Percentiles rank a stretch among this genome's conserved stretches.
Evolutionary conservation across 1,140 invertebrate species (phyloP).

Genomic region (Diploscapter pachys): DNA sequence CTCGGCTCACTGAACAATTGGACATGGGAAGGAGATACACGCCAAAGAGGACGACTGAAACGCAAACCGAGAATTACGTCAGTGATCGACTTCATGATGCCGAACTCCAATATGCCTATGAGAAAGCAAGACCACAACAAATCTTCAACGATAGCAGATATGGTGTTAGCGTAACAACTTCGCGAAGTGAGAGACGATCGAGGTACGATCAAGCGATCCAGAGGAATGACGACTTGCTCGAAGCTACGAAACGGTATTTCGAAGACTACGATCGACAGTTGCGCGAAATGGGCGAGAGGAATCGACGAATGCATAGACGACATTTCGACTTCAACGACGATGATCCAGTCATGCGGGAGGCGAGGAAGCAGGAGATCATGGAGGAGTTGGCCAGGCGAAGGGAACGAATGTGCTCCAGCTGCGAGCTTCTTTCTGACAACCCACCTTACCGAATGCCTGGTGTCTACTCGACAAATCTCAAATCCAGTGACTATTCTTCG

Average conservation of each 20-base stretch:
- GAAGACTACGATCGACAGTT: slow-evolving; percentile 48
- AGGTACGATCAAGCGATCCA: too few relatives aligned
- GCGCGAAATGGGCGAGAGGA: slow-evolving; percentile 32
- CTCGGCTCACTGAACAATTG: neutral
- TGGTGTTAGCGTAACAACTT: too few relatives aligned
- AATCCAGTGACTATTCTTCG: slow-evolving; percentile 32
- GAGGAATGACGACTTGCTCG: slow-evolving; percentile 32
- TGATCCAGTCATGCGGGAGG: slow-evolving; percentile 39
- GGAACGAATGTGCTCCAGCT: slow-evolving; percentile 36
- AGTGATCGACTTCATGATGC: too few relatives aligned
- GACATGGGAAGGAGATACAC: slow-evolving; percentile 20
- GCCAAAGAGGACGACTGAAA: slow-evolving; percentile 10
- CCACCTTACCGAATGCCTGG: slow-evolving; percentile 5
- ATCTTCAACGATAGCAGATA: too few relatives aligned
- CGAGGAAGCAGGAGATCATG: slow-evolving; percentile 41
- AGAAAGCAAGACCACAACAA: too few relatives aligned
- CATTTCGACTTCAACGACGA: slow-evolving; percentile 41
- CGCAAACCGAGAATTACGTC: too few relatives aligned
- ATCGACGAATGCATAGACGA: slow-evolving; percentile 11
- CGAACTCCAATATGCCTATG: too few relatives aligned
- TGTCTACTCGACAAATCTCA: slow-evolving; percentile 8
- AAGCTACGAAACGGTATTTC: slow-evolving; percentile 44
- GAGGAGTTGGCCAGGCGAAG: slow-evolving; percentile 46
- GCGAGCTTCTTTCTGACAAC: slow-evolving; percentile 38
- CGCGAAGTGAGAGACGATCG: too few relatives aligned